Conservation (phyloP, 2,113 vertebrate species). For the Microcebus tavaratra region DNA sequence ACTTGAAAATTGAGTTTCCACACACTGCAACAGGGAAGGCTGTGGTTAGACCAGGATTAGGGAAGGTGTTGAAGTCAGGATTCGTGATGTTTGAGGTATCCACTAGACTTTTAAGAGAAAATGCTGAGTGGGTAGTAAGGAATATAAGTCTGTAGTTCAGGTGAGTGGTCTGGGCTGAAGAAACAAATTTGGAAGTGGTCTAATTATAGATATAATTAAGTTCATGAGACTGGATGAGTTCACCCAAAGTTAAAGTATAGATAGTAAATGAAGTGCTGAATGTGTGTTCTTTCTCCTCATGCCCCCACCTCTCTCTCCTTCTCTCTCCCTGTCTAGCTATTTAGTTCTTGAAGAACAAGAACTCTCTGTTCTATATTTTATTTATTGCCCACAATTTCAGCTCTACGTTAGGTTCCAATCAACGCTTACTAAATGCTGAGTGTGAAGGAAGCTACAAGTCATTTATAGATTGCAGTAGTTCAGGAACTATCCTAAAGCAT, state of each 20-base stretch:
- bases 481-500: not conserved
- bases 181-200: not conserved
- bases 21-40: not conserved
- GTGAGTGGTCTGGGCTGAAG: not conserved
- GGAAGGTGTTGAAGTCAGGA: not conserved
- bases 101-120: not conserved
- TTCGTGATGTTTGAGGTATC: not conserved
- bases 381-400: not conserved
- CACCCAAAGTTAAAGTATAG: not conserved
- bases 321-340: not conserved
- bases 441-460: not conserved
- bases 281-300: not conserved
- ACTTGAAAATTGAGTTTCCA: not conserved
- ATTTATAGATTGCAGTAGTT: slow-evolving; percentile 20
- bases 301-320: not conserved
- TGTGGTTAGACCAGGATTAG: not conserved
- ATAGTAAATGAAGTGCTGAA: not conserved
- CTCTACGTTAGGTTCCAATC: not conserved
- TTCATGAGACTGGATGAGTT: not conserved
- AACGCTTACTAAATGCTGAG: not conserved
- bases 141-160: not conserved
- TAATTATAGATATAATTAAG: not conserved
- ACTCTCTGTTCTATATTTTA: not conserved
- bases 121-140: not conserved
- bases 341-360: not conserved